These are phyloP conservation scores for Chromoteleia sp. DNA, from an alignment of 2,888 invertebrate species.

Conservation along the genomic window DNA sequence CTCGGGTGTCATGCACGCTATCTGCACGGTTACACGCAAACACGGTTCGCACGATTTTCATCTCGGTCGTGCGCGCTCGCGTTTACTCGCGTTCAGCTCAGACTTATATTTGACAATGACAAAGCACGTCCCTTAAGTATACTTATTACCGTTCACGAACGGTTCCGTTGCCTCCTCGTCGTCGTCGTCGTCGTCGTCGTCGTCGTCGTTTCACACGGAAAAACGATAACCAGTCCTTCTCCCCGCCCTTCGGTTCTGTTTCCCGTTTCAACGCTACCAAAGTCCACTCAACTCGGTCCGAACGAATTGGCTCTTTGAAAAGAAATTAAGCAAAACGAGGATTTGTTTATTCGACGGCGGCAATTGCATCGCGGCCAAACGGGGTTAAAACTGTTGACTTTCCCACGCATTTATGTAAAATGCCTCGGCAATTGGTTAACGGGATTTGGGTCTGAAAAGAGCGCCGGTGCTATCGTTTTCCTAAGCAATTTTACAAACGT, in stretches of 20 bases:
- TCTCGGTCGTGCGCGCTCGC: conserved; percentile 37
- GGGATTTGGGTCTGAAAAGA: conserved; percentile 38
- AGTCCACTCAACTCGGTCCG: neutral
- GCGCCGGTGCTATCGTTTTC: conserved; percentile 28
- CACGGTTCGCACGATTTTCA: conserved; percentile 58
- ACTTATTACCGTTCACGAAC: conserved; percentile 35
- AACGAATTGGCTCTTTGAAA: conserved; percentile 21
- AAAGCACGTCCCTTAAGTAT: conserved; percentile 33
- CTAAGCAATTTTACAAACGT: conserved; percentile 13
- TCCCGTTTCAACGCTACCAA: neutral
- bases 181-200: neutral
- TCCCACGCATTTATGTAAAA: conserved; percentile 54
- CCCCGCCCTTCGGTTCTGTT: neutral
- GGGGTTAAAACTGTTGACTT: conserved; percentile 53
- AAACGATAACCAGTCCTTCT: neutral
- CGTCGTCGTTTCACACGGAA: conserved; percentile 4
- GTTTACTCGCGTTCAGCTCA: conserved; percentile 37
- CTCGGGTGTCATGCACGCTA: conserved; percentile 59
- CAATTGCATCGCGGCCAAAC: conserved; percentile 29
- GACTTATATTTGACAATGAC: conserved; percentile 54
- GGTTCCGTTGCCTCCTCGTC: conserved; percentile 21
- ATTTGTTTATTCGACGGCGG: conserved; percentile 18
- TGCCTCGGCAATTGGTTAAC: conserved; percentile 48
- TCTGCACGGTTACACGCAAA: conserved; percentile 61
- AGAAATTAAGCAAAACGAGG: neutral